These are phyloP conservation scores for Diplosoma virens DNA, from an alignment of 23 tunicate genomes.

Conservation along the genomic window DNA sequence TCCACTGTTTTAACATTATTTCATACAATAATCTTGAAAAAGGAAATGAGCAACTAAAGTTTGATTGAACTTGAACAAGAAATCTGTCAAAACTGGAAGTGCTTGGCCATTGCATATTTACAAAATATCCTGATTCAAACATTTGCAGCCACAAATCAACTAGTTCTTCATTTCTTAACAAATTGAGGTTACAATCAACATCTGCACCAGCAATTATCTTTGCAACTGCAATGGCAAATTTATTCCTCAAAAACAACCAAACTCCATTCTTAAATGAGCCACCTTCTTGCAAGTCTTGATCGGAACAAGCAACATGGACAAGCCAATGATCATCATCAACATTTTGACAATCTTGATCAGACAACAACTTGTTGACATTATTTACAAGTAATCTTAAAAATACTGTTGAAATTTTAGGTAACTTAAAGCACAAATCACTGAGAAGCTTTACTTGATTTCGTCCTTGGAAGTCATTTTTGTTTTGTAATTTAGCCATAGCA, in stretches of 20 bases:
- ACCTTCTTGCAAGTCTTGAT: slow-evolving; percentile 61
- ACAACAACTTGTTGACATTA: not conserved
- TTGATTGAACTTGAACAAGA: not conserved
- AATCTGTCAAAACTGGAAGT: not conserved
- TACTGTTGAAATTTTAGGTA: not conserved
- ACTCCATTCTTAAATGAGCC: slow-evolving; percentile 64
- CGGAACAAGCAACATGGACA: slow-evolving; percentile 64
- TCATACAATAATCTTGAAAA: slow-evolving; percentile 40
- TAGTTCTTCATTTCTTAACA: not conserved
- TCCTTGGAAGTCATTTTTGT: not conserved
- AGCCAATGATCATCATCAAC: slow-evolving; percentile 17
- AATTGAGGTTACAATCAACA: slow-evolving; percentile 45
- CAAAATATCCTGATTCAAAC: not conserved
- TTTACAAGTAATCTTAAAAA: slow-evolving; percentile 29
- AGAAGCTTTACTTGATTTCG: slow-evolving; percentile 43
- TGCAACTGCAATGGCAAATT: slow-evolving; percentile 30
- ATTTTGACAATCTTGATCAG: slow-evolving; percentile 17
- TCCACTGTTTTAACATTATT: slow-evolving; percentile 24
- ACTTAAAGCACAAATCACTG: slow-evolving; percentile 13
- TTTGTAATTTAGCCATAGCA: slow-evolving; percentile 37
- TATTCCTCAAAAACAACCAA: slow-evolving; percentile 47
- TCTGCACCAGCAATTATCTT: slow-evolving; percentile 42
- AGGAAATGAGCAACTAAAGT: slow-evolving; percentile 3
- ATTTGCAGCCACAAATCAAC: slow-evolving; percentile 14
- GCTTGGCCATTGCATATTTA: not conserved